Conservation (phyloP, 2,888 invertebrate species). For the Hipparchia semele region DNA sequence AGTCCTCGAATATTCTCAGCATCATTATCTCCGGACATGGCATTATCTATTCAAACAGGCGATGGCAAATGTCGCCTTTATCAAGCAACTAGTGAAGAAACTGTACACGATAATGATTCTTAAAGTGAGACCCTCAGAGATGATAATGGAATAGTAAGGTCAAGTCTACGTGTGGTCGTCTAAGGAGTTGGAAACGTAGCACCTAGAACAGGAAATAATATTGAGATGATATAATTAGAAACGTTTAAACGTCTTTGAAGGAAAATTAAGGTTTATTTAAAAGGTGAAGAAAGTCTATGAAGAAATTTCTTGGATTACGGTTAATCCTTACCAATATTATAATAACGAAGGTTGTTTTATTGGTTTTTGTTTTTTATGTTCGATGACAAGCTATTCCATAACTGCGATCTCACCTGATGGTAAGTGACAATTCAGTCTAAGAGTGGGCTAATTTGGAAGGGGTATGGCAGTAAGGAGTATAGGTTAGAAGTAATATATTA, state of each 20-base stretch:
- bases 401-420: too few species aligned
- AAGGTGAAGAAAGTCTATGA: not conserved
- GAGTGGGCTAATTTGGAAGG: too few species aligned
- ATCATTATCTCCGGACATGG: conserved; percentile 55
- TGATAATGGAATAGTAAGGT: not conserved
- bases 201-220: conserved; percentile 25
- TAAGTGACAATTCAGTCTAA: too few species aligned
- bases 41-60: conserved; percentile 55
- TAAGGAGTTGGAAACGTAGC: conserved; percentile 7
- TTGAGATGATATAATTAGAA: conserved; percentile 25
- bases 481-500: too few species aligned
- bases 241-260: not conserved
- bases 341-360: too few species aligned
- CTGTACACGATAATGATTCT: conserved; percentile 17
- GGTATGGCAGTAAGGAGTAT: too few species aligned
- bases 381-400: too few species aligned
- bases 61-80: conserved; percentile 52
- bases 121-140: conserved; percentile 15
- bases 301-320: not conserved
- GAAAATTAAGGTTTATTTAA: not conserved
- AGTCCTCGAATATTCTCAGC: conserved; percentile 47
- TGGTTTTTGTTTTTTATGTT: too few species aligned
- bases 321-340: too few species aligned
- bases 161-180: conserved; percentile 34
- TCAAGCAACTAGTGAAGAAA: conserved; percentile 28